Evolutionary conservation across 2,888 invertebrate species (phyloP), one percentile per base, ranked within the genome.

Genomic region (Mylabris sibirica): DNA sequence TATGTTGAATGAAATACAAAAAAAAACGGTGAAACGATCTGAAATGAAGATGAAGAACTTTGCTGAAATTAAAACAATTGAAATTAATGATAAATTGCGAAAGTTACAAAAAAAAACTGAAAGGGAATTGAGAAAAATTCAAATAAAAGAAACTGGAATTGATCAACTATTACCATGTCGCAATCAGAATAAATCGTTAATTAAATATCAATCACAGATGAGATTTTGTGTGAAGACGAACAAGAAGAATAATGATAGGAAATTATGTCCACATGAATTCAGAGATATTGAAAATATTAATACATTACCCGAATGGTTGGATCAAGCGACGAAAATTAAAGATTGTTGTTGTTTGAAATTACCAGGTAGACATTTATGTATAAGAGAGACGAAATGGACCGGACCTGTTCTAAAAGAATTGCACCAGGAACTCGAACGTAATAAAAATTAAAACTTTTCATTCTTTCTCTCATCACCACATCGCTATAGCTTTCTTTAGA

Each of bases 201-300:
- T 14, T 12, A 4, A 24, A 22, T 22, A 53, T 12, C 11, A 24
- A 90, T 17, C 92, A 0, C 82, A 89, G 35, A 87, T 90, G 63
- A 82, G 91, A 38, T 87, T 90, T 78, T 92, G 92, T 0, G 89
- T 89, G 75, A n/a, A n/a, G n/a, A n/a, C n/a, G n/a, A 89, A 91
- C 87, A 90, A 91, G 1, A 87, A 88, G 70, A 86, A 88, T 49
- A 83, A 83, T 83, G 77, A 63, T 22, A 49, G 3, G 5, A 24
- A 17, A n/a, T 60, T 12, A 44, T 38, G 60, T 22, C 20, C n/a
- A 65, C 17, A 60, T 35, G 34, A 41, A 20, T n/a, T 66, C 4
- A 14, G 22, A 20, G 24, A 38, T 17, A n/a, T 65, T 62, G 82
- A 85, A 66, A 80, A 83, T 2, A 79, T 88, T 26, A 83, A 86